These are phyloP conservation scores for Morpho achilles DNA, from an alignment of 2,888 invertebrate species.

Conservation along the genomic window DNA sequence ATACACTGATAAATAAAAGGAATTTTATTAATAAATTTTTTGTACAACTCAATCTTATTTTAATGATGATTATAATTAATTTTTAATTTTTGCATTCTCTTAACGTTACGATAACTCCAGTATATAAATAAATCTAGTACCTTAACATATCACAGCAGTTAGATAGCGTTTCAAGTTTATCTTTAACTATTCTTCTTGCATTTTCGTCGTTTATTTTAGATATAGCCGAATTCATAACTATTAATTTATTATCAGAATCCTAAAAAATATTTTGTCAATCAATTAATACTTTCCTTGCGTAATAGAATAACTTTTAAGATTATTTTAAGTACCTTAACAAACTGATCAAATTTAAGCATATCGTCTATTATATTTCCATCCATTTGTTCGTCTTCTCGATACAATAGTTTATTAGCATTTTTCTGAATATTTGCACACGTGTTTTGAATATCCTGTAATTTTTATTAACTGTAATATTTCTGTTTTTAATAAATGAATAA, in stretches of 20 bases:
- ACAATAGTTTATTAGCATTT: constrained; percentile 36
- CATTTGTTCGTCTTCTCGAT: constrained; percentile 26
- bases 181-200: constrained; percentile 34
- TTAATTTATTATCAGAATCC: constrained; percentile 46
- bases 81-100: no score
- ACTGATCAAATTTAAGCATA: constrained; percentile 42
- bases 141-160: constrained; percentile 49
- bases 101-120: no score
- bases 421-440: constrained; percentile 41
- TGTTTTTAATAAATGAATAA: no score
- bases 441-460: constrained; percentile 38
- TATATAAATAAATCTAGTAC: constrained; percentile 29
- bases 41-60: no score
- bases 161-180: constrained; percentile 36
- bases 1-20: no score
- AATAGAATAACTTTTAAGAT: background rate
- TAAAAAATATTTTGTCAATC: constrained; percentile 25
- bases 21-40: no score
- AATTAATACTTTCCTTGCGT: background rate
- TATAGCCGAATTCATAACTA: constrained; percentile 36
- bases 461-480: no score
- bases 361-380: constrained; percentile 30
- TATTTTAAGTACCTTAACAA: constrained; percentile 41
- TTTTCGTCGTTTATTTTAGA: constrained; percentile 39
- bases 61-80: no score